Base-by-base conservation (phyloP, 2,797 vertebrate genomes). In the Knipowitschia caucasica region DNA sequence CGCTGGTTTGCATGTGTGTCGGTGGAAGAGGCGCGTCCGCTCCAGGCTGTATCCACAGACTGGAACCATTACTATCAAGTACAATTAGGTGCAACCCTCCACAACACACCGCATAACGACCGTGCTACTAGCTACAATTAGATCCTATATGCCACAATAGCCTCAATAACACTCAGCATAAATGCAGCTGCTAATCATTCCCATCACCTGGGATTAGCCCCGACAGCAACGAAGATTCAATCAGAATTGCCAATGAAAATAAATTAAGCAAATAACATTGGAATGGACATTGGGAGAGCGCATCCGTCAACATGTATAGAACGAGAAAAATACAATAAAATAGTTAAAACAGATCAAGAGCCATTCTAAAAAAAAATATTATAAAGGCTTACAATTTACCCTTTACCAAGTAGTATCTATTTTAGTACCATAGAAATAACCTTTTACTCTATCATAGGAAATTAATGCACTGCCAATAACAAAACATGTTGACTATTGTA, bases 61-160 rank as follows among this genome's bases (percentile, higher is more conserved):
- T 83, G 86, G 78, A 88, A 81, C 81, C 74, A 86, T 88, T 88
- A 86, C 83, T 82, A 84, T 87, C 87, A 85, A 75, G 71, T 78
- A 77, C 82, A 83, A 87, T 87, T 82, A 86, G 80, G 78, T 74
- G 59, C 72, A 78, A 73, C 56, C 64, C 67, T 71, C 80, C 70
- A 77, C 75, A 80, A 81, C 77, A 77, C 66, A 77, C 80, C 72
- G 20, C 78, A 81, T 84, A 78, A 82, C 79, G 75, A 78, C 76
- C 79, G 53, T 77, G 76, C 81, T 85, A 80, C 74, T 70, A 74
- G 84, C 81, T 78, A 79, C 81, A 82, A 84, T 86, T 86, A 85
- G 77, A 68, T 70, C 68, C 55, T 43, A 72, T 72, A 65, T 59
- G 43, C 84, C 78, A 65, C 81, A 71, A 63, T 26, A 54, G 73